phyloP scores from a whole-genome alignment of 2,888 invertebrate species.

The Bruchidius siliquastri region DNA sequence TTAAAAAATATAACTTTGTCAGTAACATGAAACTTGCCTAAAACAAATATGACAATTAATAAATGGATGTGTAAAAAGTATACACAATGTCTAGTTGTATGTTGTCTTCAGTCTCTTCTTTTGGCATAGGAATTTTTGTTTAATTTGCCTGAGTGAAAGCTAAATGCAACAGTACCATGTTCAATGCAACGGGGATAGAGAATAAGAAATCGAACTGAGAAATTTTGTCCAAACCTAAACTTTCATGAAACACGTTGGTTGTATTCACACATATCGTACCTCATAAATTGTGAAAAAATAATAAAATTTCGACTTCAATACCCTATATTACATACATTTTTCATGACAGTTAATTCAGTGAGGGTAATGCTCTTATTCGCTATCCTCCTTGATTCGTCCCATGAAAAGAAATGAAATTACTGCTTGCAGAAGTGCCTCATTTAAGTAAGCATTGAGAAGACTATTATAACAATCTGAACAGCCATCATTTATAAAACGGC shows the following conservation, averaged over 20 bases:
- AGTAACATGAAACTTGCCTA: slow-evolving; percentile 6
- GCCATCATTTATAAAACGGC: background rate
- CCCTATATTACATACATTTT: too few species aligned
- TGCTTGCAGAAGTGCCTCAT: background rate
- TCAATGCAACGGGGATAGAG: background rate
- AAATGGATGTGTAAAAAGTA: slow-evolving; percentile 10
- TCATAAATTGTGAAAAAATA: too few species aligned
- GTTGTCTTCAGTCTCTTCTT: slow-evolving; percentile 19
- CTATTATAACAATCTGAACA: too few species aligned
- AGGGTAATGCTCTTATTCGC: background rate
- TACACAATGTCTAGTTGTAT: slow-evolving; percentile 7
- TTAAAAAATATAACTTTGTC: background rate
- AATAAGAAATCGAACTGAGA: background rate
- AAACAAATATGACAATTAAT: slow-evolving; percentile 7
- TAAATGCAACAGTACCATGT: background rate
- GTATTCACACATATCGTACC: too few species aligned
- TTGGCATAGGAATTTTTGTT: slow-evolving; percentile 16
- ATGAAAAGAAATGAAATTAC: background rate
- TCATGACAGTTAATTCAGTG: background rate
- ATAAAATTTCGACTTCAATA: too few species aligned
- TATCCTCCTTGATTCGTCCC: background rate
- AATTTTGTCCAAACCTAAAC: too few species aligned
- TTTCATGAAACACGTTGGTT: too few species aligned
- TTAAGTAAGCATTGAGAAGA: background rate
- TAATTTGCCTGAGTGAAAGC: slow-evolving; percentile 15